Conservation (phyloP, 2,888 invertebrate species). For the Marronus borbonicus region DNA sequence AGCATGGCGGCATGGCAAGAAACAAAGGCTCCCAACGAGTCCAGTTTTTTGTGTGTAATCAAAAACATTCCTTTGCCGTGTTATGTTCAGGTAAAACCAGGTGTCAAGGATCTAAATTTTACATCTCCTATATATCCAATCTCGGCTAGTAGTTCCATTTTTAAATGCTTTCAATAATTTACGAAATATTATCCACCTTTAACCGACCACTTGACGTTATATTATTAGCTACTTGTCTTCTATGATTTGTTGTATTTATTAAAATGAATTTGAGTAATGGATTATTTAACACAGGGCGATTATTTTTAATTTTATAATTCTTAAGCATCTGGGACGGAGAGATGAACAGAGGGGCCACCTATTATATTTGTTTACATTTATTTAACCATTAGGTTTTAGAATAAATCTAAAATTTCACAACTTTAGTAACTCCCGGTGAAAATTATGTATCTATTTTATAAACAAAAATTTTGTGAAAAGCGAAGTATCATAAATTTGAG, state of each 20-base stretch:
- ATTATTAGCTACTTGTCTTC: slow-evolving; percentile 48
- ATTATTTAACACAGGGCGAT: too few relatives aligned
- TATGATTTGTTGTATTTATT: slow-evolving; percentile 23
- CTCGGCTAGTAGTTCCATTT: slow-evolving; percentile 45
- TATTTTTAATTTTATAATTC: too few relatives aligned
- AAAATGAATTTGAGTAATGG: too few relatives aligned
- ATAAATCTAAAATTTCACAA: too few relatives aligned
- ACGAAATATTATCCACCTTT: slow-evolving; percentile 55
- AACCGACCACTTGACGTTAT: slow-evolving; percentile 48
- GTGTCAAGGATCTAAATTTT: slow-evolving; percentile 61
- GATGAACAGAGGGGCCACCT: neutral
- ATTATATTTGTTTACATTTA: too few relatives aligned
- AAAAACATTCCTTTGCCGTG: slow-evolving; percentile 58
- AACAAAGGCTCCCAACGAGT: slow-evolving; percentile 60
- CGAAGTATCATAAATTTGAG: too few relatives aligned
- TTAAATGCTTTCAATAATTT: slow-evolving; percentile 55
- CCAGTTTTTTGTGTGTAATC: slow-evolving; percentile 58
- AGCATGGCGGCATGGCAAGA: slow-evolving; percentile 60
- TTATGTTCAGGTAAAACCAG: slow-evolving; percentile 58
- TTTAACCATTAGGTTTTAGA: too few relatives aligned
- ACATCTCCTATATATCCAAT: slow-evolving; percentile 56
- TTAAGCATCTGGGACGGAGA: neutral
- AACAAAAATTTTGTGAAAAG: too few relatives aligned
- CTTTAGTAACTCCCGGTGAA: too few relatives aligned
- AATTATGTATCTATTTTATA: too few relatives aligned